Percentiles rank a stretch among this genome's conserved stretches.
phyloP scores from a whole-genome alignment of 1,140 invertebrate genomes.

The Cryptotermes secundus region DNA sequence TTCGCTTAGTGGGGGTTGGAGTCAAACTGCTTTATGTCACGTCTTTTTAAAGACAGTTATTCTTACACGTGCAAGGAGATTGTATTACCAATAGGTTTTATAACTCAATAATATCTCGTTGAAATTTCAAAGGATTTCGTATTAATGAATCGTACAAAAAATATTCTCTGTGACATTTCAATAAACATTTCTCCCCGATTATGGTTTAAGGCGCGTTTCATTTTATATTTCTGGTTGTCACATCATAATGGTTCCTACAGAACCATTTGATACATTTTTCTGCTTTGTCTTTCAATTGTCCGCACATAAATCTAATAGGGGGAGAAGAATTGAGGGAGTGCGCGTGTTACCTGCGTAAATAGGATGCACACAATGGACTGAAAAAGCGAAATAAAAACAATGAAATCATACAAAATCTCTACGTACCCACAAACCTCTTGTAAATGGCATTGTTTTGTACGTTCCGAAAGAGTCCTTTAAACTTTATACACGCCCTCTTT shows the following conservation, averaged over 20 bases:
- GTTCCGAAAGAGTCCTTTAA: not conserved
- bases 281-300: not conserved
- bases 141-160: too few species aligned
- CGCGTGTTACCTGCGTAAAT: not conserved
- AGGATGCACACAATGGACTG: not conserved
- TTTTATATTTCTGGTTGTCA: too few species aligned
- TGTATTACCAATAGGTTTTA: too few species aligned
- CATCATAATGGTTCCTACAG: not conserved
- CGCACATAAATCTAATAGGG: not conserved
- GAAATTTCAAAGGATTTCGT: too few species aligned
- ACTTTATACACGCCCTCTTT: not conserved
- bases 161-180: too few species aligned
- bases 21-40: too few species aligned
- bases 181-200: too few species aligned
- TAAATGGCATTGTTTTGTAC: not conserved
- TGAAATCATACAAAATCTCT: not conserved
- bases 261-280: not conserved
- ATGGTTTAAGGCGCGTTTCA: too few species aligned
- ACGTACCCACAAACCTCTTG: not conserved
- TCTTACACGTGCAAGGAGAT: too few species aligned
- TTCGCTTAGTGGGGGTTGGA: too few species aligned
- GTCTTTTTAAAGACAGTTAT: too few species aligned
- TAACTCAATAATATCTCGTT: too few species aligned
- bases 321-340: not conserved
- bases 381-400: not conserved